Evolutionary conservation across 2,888 invertebrate species (phyloP), one percentile per base, ranked within the genome.

Genomic region (Apantesis nais): DNA sequence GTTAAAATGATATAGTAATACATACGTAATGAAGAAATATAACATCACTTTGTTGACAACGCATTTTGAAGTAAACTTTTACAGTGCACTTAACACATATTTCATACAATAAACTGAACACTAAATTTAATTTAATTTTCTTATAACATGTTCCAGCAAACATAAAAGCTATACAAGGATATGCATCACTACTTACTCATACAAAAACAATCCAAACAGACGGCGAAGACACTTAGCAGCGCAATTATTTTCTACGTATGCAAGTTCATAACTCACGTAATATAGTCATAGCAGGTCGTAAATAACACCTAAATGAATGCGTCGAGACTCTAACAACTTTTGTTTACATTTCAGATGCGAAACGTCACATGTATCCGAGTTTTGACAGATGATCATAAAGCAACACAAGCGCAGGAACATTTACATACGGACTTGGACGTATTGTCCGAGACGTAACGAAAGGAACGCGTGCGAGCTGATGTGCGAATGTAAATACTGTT

Each of bases 341-440:
- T 95, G 95, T 95, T 95, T 95, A 95, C 95, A 93, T 92, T 93
- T 91, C 91, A 92, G 91, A 87, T 77, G 79, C 92, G 86, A 92
- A 95, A 94, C 93, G 95, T 94, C 95, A 92, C 93, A 94, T 90
- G 95, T 92, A 90, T 86, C 89, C 86, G 88, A 90, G 90, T 92
- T 94, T 94, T 94, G 95, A 94, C 95, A 94, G 93, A 90, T 91
- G 91, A 90, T 93, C 91, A 92, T 93, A 93, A 88, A 91, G 89
- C 78, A 90, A 93, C 92, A 93, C 92, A 88, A 85, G 81, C 92
- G 92, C 89, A 89, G 83, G 83, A 85, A 90, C 90, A 93, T 93
- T 93, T 92, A 90, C 93, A 93, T 94, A 91, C 88, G 88, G 82
- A 71, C 72, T 81, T 83, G 84, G 80, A 79, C 80, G 86, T 85